A percentile compares a stretch with the other conserved stretches of the same genome.
phyloP scores from a whole-genome alignment of 2,113 vertebrate species.

The Sebastes fasciatus region DNA sequence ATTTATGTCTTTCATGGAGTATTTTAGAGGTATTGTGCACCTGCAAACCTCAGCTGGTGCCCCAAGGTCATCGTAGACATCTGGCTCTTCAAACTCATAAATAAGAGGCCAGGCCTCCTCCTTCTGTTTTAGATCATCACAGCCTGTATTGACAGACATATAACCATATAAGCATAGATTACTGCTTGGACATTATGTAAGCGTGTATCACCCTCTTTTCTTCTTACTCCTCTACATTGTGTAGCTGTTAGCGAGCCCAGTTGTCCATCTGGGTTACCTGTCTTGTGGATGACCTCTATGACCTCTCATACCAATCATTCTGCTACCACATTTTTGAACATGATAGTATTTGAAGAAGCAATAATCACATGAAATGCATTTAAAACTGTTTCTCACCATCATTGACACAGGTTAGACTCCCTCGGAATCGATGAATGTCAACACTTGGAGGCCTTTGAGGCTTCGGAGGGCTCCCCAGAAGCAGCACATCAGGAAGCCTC shows the following conservation, averaged over 20 bases:
- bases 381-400: constrained; percentile 28
- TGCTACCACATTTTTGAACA: not conserved
- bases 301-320: not conserved
- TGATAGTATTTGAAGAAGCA: not conserved
- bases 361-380: not conserved
- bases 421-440: constrained; percentile 75
- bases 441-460: constrained; percentile 83
- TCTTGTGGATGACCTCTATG: not conserved
- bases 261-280: not conserved
- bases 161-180: not conserved
- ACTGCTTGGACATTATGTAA: too few relatives aligned
- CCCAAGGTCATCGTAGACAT: constrained; percentile 86
- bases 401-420: not conserved
- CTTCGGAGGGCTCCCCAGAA: constrained; percentile 78
- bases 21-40: not conserved
- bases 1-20: too few relatives aligned
- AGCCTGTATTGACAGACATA: not conserved
- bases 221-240: not conserved
- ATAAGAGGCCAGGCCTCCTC: not conserved
- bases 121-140: not conserved
- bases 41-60: constrained; percentile 57
- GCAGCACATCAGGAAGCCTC: constrained; percentile 71
- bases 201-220: not conserved
- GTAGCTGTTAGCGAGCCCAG: not conserved
- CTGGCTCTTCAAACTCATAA: constrained; percentile 34